Conservation (phyloP, 2,113 vertebrate genomes). For the Podarcis raffonei region DNA sequence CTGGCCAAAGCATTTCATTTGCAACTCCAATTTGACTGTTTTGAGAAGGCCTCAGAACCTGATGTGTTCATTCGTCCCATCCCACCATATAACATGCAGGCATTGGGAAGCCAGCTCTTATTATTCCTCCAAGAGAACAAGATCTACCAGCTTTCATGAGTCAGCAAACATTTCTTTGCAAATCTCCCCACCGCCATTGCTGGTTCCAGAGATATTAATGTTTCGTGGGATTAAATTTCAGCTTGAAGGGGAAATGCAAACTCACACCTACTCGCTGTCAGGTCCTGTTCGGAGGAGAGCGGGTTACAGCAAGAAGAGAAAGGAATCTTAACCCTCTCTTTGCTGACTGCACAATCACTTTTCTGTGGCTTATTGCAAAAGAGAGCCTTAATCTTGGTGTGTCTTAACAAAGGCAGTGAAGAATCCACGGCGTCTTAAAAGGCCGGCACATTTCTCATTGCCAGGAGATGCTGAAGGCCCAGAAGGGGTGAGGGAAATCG, state of each 20-base stretch:
- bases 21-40: not conserved
- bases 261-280: not conserved
- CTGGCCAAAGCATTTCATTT: not conserved
- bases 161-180: not conserved
- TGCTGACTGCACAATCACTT: not conserved
- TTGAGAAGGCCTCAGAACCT: not conserved
- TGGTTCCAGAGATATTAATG: not conserved
- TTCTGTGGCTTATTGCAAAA: not conserved
- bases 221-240: not conserved
- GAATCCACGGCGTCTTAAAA: not conserved
- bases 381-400: not conserved
- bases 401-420: not conserved
- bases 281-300: constrained; percentile 22
- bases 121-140: not conserved
- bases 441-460: not conserved
- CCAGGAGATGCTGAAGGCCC: not conserved
- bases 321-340: constrained; percentile 9
- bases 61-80: not conserved
- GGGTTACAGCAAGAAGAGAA: not conserved
- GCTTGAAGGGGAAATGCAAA: constrained; percentile 23
- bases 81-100: not conserved
- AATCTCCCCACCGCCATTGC: not conserved
- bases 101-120: not conserved
- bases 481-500: not conserved
- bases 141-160: not conserved